phyloP scores from a whole-genome alignment of 2,888 invertebrate species.

The Diadegma fenestrale region DNA sequence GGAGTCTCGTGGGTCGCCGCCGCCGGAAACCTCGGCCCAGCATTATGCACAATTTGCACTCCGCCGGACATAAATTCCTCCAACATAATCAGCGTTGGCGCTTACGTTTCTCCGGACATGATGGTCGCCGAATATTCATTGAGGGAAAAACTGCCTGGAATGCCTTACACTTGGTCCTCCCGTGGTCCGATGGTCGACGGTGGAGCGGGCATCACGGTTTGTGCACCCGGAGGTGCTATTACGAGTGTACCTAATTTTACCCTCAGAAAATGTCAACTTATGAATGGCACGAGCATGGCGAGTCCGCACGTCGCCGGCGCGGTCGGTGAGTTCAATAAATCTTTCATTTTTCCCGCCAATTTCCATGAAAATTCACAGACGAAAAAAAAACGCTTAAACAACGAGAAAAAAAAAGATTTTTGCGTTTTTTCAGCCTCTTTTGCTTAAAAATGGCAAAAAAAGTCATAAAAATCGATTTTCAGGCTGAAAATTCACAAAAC shows the following conservation, averaged over 20 bases:
- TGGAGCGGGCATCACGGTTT: conserved; percentile 93
- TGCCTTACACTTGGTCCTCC: conserved; percentile 97
- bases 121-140: conserved; percentile 98
- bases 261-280: conserved; percentile 93
- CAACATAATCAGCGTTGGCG: conserved; percentile 96
- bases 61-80: conserved; percentile 94
- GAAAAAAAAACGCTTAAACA: no score
- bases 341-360: background rate
- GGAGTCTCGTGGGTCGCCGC: conserved; percentile 97
- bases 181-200: conserved; percentile 96
- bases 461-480: no score
- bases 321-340: conserved; percentile 87
- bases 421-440: no score
- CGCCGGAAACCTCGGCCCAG: conserved; percentile 97
- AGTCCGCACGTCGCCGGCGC: conserved; percentile 98
- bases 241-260: conserved; percentile 96
- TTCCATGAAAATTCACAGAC: no score
- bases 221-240: conserved; percentile 98
- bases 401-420: no score
- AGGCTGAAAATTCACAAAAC: no score
- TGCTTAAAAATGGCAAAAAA: no score
- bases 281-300: conserved; percentile 99
- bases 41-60: conserved; percentile 96
- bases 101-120: conserved; percentile 99
- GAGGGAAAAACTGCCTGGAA: conserved; percentile 92